phyloP scores from a whole-genome alignment of 2,113 vertebrate species.

The Nyctereutes procyonoides region DNA sequence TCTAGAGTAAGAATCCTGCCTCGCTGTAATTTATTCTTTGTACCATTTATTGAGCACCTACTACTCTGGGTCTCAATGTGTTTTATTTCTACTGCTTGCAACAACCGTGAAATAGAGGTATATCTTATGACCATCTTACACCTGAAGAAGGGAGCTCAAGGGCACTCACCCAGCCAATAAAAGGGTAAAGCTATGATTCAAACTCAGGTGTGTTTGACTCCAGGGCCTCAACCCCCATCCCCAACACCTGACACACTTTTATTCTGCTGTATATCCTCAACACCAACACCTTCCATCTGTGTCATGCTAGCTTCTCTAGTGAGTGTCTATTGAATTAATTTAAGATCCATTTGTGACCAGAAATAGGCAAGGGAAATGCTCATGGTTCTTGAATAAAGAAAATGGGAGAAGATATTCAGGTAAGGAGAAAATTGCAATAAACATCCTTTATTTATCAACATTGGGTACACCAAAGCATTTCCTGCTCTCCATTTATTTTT shows the following conservation, averaged over 20 bases:
- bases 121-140: background rate
- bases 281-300: background rate
- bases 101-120: background rate
- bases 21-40: background rate
- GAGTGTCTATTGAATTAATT: background rate
- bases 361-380: background rate
- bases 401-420: background rate
- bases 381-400: slow-evolving; percentile 8
- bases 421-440: background rate
- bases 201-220: background rate
- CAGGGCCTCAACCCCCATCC: too few relatives aligned
- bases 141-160: background rate
- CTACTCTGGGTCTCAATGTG: background rate
- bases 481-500: background rate
- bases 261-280: background rate
- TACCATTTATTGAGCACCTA: background rate
- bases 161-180: background rate
- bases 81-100: background rate
- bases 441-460: background rate
- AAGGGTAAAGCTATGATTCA: background rate
- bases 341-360: background rate
- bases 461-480: background rate
- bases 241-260: background rate
- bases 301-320: background rate
- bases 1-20: background rate